Base-by-base conservation (phyloP, 92 coral and sea anemone genomes). In the Nematostella vectensis region DNA sequence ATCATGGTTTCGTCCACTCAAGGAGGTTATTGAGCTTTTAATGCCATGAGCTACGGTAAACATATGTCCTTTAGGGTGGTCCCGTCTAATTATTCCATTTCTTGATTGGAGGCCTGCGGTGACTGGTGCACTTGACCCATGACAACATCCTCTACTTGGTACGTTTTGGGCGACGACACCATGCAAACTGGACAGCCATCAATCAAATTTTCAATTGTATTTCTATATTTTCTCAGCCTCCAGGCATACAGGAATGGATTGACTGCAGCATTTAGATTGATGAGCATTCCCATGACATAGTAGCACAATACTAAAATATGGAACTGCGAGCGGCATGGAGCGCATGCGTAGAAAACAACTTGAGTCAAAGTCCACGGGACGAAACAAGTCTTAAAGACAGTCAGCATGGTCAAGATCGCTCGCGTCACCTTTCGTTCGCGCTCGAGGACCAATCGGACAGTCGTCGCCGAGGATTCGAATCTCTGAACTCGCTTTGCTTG, bases 401-500 rank as follows among this genome's bases (percentile, higher is more conserved):
- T 15, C 15, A 15, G 15, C 8, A 36, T 36, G 42, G 42, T 36
- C 42, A 36, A 8, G 8, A 36, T 15, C 8, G 42, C 42, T 15
- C 42, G 42, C 8, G 42, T 36, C 42, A 36, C 42, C 42, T 36
- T 36, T 36, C 42, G 42, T 15, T 36, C 42, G 15, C 42, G 42
- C 15, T 36, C 42, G 15, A 15, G 9, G 15, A 36, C 42, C 8
- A 36, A 8, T 8, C 42, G 42, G 9, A 15, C 42, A 8, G 42
- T 36, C 42, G 8, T 8, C 42, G 42, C 42, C 42, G 42, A 36
- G 9, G 8, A 8, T 36, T 36, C 42, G 42, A 8, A 8, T 8
- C 42, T 36, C 42, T 36, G 42, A 8, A 36, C 15, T 36, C 42
- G 42, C 15, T 36, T 36, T 8, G 42, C 42, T 36, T 36, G 42